A percentile compares a stretch with the other conserved stretches of the same genome.
Evolutionary conservation across 30 jellyfish, hydroid and myxozoan species (phyloP).

Genomic region (Sanderia malayensis): DNA sequence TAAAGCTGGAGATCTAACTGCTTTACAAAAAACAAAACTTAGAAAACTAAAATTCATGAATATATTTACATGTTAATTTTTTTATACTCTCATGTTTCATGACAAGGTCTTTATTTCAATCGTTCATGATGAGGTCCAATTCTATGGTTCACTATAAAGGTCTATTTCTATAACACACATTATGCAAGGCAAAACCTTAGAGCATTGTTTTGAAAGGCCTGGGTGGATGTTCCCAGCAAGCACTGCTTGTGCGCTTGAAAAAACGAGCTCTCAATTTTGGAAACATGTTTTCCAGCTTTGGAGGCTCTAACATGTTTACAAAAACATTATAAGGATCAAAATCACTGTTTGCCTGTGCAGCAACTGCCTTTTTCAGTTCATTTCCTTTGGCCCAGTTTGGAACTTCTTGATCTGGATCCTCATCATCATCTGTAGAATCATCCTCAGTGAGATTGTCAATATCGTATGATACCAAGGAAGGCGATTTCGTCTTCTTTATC

Average conservation of each 20-base stretch:
- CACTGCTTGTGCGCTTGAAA: slow-evolving; percentile 96
- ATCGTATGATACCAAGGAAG: slow-evolving; percentile 52
- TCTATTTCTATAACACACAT: too few species aligned
- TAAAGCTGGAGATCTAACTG: too few species aligned
- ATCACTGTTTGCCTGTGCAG: slow-evolving; percentile 46
- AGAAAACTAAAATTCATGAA: too few species aligned
- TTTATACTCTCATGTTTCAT: too few species aligned
- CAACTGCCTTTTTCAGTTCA: slow-evolving; percentile 35
- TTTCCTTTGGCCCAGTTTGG: slow-evolving; percentile 91
- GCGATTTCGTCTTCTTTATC: slow-evolving; percentile 44
- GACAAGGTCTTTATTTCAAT: too few species aligned
- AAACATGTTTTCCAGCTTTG: slow-evolving; percentile 76
- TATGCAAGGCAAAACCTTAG: too few species aligned
- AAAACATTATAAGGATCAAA: slow-evolving; percentile 80
- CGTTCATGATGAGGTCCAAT: too few species aligned
- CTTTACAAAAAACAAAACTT: too few species aligned
- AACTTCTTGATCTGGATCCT: slow-evolving; percentile 72
- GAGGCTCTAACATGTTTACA: slow-evolving; percentile 64
- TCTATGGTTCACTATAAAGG: too few species aligned
- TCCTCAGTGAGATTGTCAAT: slow-evolving; percentile 74
- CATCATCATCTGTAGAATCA: slow-evolving; percentile 97
- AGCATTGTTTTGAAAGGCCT: slow-evolving; percentile 33
- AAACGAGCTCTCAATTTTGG: slow-evolving; percentile 75
- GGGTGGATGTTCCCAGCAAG: slow-evolving; percentile 95
- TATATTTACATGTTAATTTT: too few species aligned